phyloP scores from a whole-genome alignment of 2,888 invertebrate genomes.

The Xanthorhoe spadicearia region DNA sequence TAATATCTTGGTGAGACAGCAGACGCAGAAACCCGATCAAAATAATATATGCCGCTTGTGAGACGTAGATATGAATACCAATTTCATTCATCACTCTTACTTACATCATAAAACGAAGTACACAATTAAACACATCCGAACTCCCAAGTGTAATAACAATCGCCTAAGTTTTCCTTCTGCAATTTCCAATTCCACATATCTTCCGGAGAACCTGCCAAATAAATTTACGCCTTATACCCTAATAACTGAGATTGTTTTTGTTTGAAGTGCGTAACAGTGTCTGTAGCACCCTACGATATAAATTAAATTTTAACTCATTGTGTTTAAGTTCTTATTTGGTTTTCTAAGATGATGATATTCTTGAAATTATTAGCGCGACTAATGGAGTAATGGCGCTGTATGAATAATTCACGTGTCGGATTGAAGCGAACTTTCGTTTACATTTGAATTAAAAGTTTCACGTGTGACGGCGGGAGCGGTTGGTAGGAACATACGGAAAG shows the following conservation, averaged over 20 bases:
- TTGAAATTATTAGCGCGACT: slow-evolving; percentile 60
- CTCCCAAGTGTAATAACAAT: slow-evolving; percentile 53
- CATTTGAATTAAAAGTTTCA: slow-evolving; percentile 59
- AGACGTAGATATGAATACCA: neutral
- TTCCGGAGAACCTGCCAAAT: slow-evolving; percentile 27
- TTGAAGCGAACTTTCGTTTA: slow-evolving; percentile 60
- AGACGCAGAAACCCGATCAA: neutral
- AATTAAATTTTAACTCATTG: slow-evolving; percentile 14
- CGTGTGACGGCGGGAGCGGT: slow-evolving; percentile 7
- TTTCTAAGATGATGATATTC: slow-evolving; percentile 46
- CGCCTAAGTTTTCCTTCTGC: slow-evolving; percentile 54
- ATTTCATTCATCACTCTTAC: slow-evolving; percentile 2
- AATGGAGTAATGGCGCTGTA: slow-evolving; percentile 60
- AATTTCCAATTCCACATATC: slow-evolving; percentile 55
- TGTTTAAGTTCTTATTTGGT: slow-evolving; percentile 30
- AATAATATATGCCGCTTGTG: neutral
- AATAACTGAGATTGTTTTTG: slow-evolving; percentile 15
- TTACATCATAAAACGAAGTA: slow-evolving; percentile 30
- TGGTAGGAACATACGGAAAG: neutral
- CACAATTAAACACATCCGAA: slow-evolving; percentile 52
- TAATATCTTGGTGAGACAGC: neutral
- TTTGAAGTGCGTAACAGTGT: neutral
- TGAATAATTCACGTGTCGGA: slow-evolving; percentile 64
- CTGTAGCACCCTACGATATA: neutral
- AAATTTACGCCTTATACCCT: slow-evolving; percentile 22